These are phyloP conservation scores for Agelaius phoeniceus DNA, from an alignment of 2,113 vertebrate species.

Conservation along the genomic window DNA sequence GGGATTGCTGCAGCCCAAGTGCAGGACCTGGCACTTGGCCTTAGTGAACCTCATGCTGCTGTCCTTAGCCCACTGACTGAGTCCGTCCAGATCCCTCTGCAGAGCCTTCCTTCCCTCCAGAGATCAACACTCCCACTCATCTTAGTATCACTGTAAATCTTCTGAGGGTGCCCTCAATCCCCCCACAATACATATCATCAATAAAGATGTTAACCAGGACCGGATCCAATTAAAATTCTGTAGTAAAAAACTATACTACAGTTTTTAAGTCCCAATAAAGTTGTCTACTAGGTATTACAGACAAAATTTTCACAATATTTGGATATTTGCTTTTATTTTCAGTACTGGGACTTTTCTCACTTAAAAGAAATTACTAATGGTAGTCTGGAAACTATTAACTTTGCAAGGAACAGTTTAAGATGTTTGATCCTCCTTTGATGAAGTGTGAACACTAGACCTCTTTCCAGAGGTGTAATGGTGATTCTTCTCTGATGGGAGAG, in stretches of 20 bases:
- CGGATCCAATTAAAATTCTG: neutral
- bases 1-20: neutral
- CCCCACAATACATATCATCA: accelerated
- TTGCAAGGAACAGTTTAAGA: conserved; percentile 57
- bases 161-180: neutral
- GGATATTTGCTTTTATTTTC: conserved; percentile 47
- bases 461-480: conserved; percentile 34
- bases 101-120: neutral
- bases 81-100: neutral
- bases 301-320: conserved; percentile 3
- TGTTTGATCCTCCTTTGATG: conserved; percentile 72
- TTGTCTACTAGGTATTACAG: conserved; percentile 19
- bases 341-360: conserved; percentile 23
- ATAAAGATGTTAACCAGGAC: neutral
- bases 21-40: no score
- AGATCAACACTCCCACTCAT: neutral
- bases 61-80: neutral
- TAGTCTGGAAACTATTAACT: conserved; percentile 70
- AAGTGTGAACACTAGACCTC: conserved; percentile 67
- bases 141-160: neutral
- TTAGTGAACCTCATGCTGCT: neutral
- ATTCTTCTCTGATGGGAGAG: conserved; percentile 9
- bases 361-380: conserved; percentile 50
- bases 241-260: neutral
- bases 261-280: neutral